phyloP scores from a whole-genome alignment of 2,888 invertebrate species.

The Erebia ligea region DNA sequence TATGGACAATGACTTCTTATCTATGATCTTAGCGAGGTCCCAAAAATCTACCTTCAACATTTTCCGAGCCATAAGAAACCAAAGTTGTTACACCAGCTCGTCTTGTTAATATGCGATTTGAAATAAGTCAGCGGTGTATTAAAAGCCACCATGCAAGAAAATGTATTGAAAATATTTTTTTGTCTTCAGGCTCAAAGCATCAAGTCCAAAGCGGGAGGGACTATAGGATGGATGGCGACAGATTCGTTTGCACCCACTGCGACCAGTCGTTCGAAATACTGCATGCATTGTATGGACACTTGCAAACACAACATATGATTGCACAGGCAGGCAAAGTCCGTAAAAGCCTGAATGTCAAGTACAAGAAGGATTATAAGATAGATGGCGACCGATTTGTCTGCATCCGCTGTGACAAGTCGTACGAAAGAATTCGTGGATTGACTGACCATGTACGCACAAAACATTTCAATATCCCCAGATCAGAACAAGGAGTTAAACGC shows the following conservation, averaged over 20 bases:
- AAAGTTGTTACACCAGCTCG: no score
- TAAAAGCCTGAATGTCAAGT: background rate
- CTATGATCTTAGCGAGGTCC: no score
- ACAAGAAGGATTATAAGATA: background rate
- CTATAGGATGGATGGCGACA: slow-evolving; percentile 52
- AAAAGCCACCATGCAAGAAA: no score
- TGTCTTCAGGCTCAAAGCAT: slow-evolving; percentile 57
- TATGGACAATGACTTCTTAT: no score
- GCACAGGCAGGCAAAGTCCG: background rate
- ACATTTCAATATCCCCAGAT: background rate
- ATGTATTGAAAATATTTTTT: slow-evolving; percentile 46
- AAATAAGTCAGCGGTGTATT: no score
- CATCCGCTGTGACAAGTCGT: background rate
- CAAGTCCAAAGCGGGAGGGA: slow-evolving; percentile 43
- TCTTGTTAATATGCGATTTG: no score
- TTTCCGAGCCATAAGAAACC: no score
- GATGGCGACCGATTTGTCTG: background rate
- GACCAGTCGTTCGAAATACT: slow-evolving; percentile 56
- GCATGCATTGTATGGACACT: background rate
- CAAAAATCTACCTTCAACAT: no score
- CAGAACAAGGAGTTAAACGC: no score
- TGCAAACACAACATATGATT: no score
- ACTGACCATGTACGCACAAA: background rate
- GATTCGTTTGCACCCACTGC: slow-evolving; percentile 55
- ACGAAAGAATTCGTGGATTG: background rate